Base-by-base conservation (phyloP, 2,888 invertebrate genomes). In the Drosophila falleni region DNA sequence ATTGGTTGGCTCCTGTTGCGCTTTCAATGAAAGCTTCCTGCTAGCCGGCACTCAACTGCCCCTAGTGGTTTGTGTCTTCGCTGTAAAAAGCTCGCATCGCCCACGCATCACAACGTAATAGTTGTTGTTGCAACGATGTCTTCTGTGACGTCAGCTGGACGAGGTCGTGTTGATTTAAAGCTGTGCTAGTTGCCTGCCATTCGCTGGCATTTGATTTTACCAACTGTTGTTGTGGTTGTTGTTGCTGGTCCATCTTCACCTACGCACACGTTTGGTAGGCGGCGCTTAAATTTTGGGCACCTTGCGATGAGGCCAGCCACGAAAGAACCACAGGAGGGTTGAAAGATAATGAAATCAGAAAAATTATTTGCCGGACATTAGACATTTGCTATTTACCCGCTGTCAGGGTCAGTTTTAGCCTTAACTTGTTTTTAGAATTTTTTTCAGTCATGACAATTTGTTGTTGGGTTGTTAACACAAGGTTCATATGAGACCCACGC, bases 1-100 rank as follows among this genome's bases (percentile, higher is more conserved):
- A 89, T 70, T 71, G 70, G 66, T 69, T 73, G 74, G 59, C 65
- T 89, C 87, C 84, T 84, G 87, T 89, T 84, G 85, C 87, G 85
- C 75, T 50, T 77, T 77, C 80, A 80, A 77, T 60, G 62, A 71
- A 75, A 84, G 89, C 78, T 82, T 31, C n/a, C 1, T 6, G 35
- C 29, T 9, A 35, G 33, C 68, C 68, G 72, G 63, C 81, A 33
- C 26, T 46, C 6, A n/a, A 42, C 37, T 31, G n/a, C 1, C 51
- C 3, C 15, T 5, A 16, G 10, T 8, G 83, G 87, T 87, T 80
- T 16, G 31, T 44, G 81, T 70, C 87, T 33, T 8, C 31, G 56
- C 72, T 84, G 10, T 11, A 8, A 8, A 64, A 69, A 73, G 71
- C 76, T 64, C 26, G 0, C 33, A 8, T 10, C 64, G 69, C 87